Evolutionary conservation across 1,140 invertebrate species (phyloP).

Genomic region (Hyles euphorbiae): DNA sequence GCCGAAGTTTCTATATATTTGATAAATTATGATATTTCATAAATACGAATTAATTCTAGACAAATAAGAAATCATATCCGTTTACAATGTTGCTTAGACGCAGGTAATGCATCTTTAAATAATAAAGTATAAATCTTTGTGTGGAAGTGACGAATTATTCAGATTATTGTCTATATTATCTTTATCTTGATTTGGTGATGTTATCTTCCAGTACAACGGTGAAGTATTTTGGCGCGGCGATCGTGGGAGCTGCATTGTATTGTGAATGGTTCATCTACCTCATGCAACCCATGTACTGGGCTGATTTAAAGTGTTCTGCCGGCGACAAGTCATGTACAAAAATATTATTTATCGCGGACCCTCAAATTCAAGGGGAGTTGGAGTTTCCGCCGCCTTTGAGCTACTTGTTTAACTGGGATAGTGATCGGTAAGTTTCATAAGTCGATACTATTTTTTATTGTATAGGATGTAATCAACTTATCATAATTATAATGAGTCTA

Average conservation of each 20-base stretch:
- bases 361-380: slow-evolving; percentile 89
- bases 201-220: slow-evolving; percentile 39
- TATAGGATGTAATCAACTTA: background rate
- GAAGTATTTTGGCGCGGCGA: slow-evolving; percentile 48
- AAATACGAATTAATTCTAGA: too few species aligned
- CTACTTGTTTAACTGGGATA: slow-evolving; percentile 84
- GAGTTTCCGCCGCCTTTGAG: slow-evolving; percentile 79
- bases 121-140: background rate
- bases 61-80: too few species aligned
- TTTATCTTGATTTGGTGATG: background rate
- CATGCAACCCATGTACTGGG: slow-evolving; percentile 77
- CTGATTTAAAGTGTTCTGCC: slow-evolving; percentile 66
- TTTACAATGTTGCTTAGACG: background rate
- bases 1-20: background rate
- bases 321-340: slow-evolving; percentile 77
- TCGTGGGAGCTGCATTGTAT: slow-evolving; percentile 64
- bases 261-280: slow-evolving; percentile 77
- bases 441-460: background rate
- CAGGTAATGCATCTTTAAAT: background rate
- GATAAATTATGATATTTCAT: too few species aligned
- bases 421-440: slow-evolving; percentile 80
- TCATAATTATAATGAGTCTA: too few species aligned
- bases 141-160: background rate
- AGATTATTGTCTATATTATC: background rate
- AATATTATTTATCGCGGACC: slow-evolving; percentile 92